Evolutionary conservation across 1,140 invertebrate species (phyloP).

Genomic region (Yoshiicerus persimilis): DNA sequence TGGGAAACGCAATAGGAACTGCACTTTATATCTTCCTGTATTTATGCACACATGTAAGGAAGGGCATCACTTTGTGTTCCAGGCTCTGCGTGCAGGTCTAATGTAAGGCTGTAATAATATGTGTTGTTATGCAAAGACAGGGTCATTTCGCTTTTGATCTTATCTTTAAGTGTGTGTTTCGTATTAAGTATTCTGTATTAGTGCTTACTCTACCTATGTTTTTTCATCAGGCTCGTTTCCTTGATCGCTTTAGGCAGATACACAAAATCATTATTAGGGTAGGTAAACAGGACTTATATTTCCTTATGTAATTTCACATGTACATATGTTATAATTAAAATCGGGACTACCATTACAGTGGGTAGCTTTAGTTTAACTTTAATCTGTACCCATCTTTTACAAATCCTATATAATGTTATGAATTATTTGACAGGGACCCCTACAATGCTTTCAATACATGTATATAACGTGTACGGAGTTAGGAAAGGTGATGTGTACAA

Average conservation of each 20-base stretch:
- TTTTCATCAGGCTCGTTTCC: not conserved
- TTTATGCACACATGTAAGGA: no score
- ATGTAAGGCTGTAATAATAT: no score
- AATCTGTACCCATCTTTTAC: not conserved
- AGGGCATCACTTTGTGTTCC: no score
- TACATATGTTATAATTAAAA: no score
- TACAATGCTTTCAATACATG: not conserved
- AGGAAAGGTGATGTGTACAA: no score
- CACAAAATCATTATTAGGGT: not conserved
- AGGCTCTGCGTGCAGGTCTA: not conserved
- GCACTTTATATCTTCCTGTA: no score
- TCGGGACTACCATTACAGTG: no score
- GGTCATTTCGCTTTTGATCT: not conserved
- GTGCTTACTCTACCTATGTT: not conserved
- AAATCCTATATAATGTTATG: not conserved
- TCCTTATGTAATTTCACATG: not conserved
- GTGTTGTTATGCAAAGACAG: not conserved
- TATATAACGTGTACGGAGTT: not conserved
- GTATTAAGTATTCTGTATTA: not conserved
- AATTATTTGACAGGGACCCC: not conserved
- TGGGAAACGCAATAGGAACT: not conserved
- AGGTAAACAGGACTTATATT: not conserved
- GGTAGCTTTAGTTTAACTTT: not conserved
- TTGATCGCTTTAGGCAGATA: no score
- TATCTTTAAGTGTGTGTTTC: not conserved